Base-by-base conservation (phyloP, 2,888 invertebrate species). In the Drosophila mercatorum region DNA sequence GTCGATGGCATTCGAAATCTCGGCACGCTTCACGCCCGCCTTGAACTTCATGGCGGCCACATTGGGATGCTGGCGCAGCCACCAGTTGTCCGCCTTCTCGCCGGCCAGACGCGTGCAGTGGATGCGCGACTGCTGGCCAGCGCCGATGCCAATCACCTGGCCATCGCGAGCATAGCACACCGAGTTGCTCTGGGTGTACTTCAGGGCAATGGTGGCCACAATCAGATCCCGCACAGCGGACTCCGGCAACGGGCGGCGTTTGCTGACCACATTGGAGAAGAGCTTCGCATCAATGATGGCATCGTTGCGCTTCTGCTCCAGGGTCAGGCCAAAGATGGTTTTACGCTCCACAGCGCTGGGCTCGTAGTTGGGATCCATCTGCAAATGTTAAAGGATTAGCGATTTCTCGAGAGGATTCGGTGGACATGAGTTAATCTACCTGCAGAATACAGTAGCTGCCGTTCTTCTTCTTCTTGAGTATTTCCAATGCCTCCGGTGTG, bases 181-280 rank as follows among this genome's bases (percentile, higher is more conserved):
- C 0, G 98, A 99, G 93, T 99, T 99, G 86, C 99, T 99, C 93
- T 99, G 99, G 0, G 99, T 98, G 91, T 98, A 99, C 92, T 99
- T 99, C 26, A 99, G 94, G 0, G 99, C 97, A 70, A 99, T 97
- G 0, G 98, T 98, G 1, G 99, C 99, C 2, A 99, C 97, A 51
- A 98, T 97, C 31, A 99, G 94, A 93, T 99, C 99, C 62, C 98
- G 95, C 5, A 98, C 90, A 0, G 97, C 98, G 12, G 93, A 94
- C 22, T 95, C 95, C 0, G 97, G 95, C 22, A 99, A 86, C 6
- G 92, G 91, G 72, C 96, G 95, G 64, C 94, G 95, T 56, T 94
- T 94, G 0, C 96, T 95, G 0, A 98, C 98, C 53, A 98, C 91
- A 91, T 98, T 98, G 6, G 94, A 92, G 91, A 99, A 98, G 0